Evolutionary conservation across 2,113 vertebrate species (phyloP).

Genomic region (Grallaria varia): DNA sequence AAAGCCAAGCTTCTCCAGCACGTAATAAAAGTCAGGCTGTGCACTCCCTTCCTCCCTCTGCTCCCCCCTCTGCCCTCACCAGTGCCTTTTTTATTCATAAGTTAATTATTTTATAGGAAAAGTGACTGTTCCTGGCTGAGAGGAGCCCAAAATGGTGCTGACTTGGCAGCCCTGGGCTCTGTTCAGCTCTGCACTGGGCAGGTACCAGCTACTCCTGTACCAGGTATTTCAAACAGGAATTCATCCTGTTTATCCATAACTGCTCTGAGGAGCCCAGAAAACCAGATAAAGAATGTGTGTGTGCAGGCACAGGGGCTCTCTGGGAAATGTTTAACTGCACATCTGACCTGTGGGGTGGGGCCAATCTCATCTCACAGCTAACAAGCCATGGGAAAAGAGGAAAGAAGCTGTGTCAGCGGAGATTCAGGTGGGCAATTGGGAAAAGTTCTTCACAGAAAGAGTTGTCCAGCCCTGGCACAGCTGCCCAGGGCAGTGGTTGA

Average conservation of each 20-base stretch:
- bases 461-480: neutral
- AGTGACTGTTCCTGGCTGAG: accelerated
- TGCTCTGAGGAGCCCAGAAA: neutral
- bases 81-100: neutral
- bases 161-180: neutral
- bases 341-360: neutral
- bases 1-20: neutral
- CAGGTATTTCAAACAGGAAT: neutral
- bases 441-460: neutral
- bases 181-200: accelerated
- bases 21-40: neutral
- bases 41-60: neutral
- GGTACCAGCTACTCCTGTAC: neutral
- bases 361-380: neutral
- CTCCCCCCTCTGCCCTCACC: neutral
- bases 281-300: neutral
- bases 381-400: neutral
- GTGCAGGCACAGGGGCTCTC: neutral
- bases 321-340: neutral
- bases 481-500: neutral
- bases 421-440: neutral
- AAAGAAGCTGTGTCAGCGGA: neutral
- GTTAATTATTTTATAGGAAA: neutral
- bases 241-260: neutral
- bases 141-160: neutral